Conservation (phyloP, 2,797 vertebrate genomes). For the Spinus pinus region DNA sequence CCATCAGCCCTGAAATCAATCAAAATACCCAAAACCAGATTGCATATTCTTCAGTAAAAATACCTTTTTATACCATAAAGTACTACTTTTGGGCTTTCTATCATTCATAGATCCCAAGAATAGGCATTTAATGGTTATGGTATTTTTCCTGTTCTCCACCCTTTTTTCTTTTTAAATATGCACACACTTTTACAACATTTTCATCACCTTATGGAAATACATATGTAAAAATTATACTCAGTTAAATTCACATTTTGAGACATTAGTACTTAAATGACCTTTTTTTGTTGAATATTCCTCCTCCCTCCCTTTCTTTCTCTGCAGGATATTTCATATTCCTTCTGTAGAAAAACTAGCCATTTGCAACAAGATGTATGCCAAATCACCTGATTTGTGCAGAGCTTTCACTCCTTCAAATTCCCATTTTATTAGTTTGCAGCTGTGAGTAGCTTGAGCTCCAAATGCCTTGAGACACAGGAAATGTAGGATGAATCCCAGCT, state of each 20-base stretch:
- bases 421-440: neutral
- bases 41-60: neutral
- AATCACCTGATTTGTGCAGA: neutral
- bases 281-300: neutral
- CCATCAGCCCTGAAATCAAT: neutral
- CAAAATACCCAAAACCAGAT: neutral
- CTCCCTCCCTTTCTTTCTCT: neutral
- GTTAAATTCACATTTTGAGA: neutral
- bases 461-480: neutral
- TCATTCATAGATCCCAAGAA: neutral
- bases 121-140: neutral
- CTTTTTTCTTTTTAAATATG: neutral
- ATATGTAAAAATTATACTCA: neutral
- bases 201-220: neutral
- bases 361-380: neutral
- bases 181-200: neutral
- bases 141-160: neutral
- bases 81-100: neutral
- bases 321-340: neutral
- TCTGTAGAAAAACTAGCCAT: neutral
- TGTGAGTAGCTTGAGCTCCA: neutral
- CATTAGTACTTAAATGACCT: neutral
- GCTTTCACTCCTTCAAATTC: neutral
- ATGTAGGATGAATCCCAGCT: neutral
- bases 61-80: neutral